These are phyloP conservation scores for Myotis yumanensis DNA, from an alignment of 2,113 vertebrate genomes.

Conservation along the genomic window DNA sequence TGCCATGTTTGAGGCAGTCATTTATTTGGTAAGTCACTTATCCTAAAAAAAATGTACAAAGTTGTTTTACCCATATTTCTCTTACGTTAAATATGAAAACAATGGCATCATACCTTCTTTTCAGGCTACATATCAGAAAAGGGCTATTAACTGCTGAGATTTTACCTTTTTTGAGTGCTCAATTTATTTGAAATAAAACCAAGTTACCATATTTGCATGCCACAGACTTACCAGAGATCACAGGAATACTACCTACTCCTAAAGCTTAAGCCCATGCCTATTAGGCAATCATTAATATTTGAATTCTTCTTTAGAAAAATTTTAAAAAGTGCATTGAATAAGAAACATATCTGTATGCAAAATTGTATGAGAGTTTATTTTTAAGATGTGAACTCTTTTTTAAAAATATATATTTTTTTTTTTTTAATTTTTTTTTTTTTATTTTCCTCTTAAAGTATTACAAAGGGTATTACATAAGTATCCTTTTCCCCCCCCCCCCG, in stretches of 20 bases:
- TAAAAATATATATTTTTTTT: too few species aligned
- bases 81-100: neutral
- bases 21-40: neutral
- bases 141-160: neutral
- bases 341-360: neutral
- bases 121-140: neutral
- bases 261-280: neutral
- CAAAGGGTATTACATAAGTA: too few species aligned
- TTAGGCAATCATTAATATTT: neutral
- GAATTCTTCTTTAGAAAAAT: neutral
- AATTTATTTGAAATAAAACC: constrained; percentile 30
- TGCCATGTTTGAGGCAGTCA: neutral
- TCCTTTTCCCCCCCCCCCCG: too few species aligned
- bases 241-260: neutral
- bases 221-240: neutral
- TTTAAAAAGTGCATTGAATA: neutral
- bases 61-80: neutral
- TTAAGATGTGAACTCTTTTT: neutral
- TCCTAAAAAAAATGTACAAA: neutral
- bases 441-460: too few species aligned
- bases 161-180: neutral
- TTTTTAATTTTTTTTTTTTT: too few species aligned
- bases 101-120: neutral
- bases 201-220: neutral
- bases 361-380: neutral